These are phyloP conservation scores for Ommatoiulus sabulosus DNA, from an alignment of 2,888 invertebrate genomes.

Conservation along the genomic window DNA sequence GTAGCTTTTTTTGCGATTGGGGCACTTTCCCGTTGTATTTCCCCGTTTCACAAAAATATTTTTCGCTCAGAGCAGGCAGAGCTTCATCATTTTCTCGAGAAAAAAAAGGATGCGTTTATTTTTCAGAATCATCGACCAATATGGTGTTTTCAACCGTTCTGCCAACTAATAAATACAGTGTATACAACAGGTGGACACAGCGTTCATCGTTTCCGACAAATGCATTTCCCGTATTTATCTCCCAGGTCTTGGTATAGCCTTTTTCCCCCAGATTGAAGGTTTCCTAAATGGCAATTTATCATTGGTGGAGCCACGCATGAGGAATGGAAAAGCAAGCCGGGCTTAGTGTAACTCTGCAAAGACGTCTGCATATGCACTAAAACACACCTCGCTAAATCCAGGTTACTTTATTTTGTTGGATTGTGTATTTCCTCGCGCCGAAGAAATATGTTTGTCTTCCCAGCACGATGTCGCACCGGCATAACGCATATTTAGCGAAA, in stretches of 20 bases:
- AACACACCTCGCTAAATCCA: constrained; percentile 32
- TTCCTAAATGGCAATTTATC: neutral
- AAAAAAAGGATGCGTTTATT: no score
- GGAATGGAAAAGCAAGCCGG: neutral
- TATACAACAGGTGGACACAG: neutral
- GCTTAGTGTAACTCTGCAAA: neutral
- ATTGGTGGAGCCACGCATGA: neutral
- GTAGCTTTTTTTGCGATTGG: no score
- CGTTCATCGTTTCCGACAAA: neutral
- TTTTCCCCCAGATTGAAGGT: neutral
- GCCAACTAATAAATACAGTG: neutral
- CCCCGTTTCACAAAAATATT: no score
- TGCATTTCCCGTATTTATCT: neutral
- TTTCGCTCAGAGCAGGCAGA: no score
- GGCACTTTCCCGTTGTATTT: no score
- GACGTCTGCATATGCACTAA: constrained; percentile 27
- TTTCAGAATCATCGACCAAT: no score
- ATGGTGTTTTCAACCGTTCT: neutral
- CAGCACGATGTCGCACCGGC: neutral
- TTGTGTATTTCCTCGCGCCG: neutral
- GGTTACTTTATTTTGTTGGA: constrained; percentile 47
- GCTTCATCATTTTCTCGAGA: no score
- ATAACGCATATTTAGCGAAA: neutral
- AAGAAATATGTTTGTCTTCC: constrained; percentile 23
- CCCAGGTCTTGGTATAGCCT: neutral